Evolutionary conservation across 1,140 invertebrate species (phyloP).

Genomic region (Drosophila pachea): DNA sequence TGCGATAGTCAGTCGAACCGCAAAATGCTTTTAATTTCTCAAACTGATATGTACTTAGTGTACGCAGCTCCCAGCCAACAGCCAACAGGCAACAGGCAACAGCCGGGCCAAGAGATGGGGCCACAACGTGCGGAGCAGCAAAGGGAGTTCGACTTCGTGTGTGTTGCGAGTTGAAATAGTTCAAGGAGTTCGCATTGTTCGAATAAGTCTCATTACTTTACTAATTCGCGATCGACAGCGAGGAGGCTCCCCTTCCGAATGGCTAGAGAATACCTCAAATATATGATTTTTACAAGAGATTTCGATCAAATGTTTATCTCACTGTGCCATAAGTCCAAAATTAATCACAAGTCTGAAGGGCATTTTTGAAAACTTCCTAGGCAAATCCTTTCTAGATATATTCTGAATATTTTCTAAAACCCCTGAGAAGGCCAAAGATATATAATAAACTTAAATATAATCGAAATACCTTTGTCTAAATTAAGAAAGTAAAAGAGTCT

Average conservation of each 20-base stretch:
- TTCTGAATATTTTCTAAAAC: no score
- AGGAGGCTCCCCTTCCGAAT: not conserved
- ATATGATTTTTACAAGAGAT: no score
- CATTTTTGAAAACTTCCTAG: no score
- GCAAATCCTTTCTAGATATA: no score
- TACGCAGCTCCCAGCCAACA: constrained; percentile 10
- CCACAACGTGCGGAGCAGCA: not conserved
- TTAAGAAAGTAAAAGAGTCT: no score
- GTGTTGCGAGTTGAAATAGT: constrained; percentile 8
- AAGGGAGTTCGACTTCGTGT: not conserved
- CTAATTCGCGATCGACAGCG: not conserved
- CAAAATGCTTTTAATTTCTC: constrained; percentile 78
- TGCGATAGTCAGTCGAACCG: constrained; percentile 69
- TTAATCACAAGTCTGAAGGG: no score
- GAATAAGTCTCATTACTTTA: not conserved
- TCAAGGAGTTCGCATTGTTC: constrained; percentile 2
- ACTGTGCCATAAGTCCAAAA: no score
- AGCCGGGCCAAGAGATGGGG: not conserved
- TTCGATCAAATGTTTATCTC: no score
- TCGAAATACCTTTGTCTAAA: no score
- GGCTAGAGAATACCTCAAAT: no score
- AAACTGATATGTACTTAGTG: constrained; percentile 70
- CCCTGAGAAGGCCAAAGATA: no score
- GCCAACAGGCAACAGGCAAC: not conserved
- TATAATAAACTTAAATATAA: no score